Evolutionary conservation across 2,888 invertebrate genomes (phyloP), one percentile per base, ranked within the genome.

Genomic region (Caradrina kadenii): DNA sequence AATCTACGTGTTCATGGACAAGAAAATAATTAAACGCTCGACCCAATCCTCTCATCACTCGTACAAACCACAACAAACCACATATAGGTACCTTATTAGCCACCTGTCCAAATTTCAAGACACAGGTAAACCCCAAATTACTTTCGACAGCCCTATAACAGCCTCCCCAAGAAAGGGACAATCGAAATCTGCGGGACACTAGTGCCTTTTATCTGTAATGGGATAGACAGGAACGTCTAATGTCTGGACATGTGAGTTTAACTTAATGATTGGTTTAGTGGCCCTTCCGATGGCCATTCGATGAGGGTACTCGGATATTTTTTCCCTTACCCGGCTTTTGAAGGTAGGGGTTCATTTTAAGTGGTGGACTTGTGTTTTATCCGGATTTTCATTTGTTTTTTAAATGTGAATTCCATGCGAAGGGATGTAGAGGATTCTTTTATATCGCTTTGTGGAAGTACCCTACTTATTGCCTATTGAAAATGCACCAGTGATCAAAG

Each of bases 181-280:
- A 80, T 84, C 82, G 81, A 84, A 85, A 81, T 78, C 86, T 86
- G 77, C 72, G 82, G 85, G 80, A 80, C 69, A 78, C 81, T 83
- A 80, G 79, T 80, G 72, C 86, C 86, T 87, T 86, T 88, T 87
- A 86, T 85, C 88, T 81, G 79, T 87, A 86, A 88, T 88, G 82
- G 83, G 77, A 81, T 76, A 73, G 79, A 84, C 82, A 84, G 81
- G 70, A 65, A 61, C 82, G 73, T 63, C 80, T 87, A 86, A 89
- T 87, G 87, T 81, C 80, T 81, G 80, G 82, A 79, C 80, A 81
- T 83, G 77, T 69, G 84, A 88, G 85, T 88, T 88, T 86, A 87
- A 88, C 84, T 84, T 86, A 89, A 89, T 89, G 85, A 88, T 89
- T 87, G 84, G 86, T 87, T 86, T 86, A 85, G 82, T 77, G 69